Conservation (phyloP, 2,888 invertebrate species). For the Proisotoma minuta region DNA sequence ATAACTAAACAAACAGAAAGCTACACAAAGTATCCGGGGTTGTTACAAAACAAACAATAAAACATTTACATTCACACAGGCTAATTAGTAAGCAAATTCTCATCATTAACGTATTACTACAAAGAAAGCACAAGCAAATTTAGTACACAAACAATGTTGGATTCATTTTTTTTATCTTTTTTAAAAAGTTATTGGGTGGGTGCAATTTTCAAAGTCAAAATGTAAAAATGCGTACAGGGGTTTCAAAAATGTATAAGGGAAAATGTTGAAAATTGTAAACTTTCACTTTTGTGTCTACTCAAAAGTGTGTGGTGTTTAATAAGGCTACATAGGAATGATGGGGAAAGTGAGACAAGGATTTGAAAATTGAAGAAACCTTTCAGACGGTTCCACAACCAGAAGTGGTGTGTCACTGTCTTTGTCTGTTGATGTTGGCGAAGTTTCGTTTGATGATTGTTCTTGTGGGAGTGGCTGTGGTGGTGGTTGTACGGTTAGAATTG, state of each 20-base stretch:
- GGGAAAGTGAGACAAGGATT: no score
- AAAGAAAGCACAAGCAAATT: no score
- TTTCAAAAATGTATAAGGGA: not conserved
- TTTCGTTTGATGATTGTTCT: not conserved
- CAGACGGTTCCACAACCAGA: not conserved
- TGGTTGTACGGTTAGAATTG: conserved; percentile 11
- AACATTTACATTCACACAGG: no score
- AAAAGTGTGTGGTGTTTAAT: not conserved
- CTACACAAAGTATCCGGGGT: no score
- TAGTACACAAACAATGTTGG: no score
- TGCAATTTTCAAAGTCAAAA: no score
- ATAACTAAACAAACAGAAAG: no score
- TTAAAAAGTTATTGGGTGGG: no score
- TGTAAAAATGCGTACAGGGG: not conserved
- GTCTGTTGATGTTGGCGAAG: not conserved
- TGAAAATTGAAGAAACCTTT: conserved; percentile 3
- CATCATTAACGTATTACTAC: no score
- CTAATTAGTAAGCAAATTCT: no score
- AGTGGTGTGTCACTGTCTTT: conserved; percentile 8
- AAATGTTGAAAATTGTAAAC: not conserved
- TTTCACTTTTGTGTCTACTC: not conserved
- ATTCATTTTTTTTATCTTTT: no score
- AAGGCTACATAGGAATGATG: not conserved
- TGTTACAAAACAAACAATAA: no score
- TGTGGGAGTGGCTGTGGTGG: not conserved